phyloP scores from a whole-genome alignment of 2,797 vertebrate genomes.

The Myripristis murdjan region DNA sequence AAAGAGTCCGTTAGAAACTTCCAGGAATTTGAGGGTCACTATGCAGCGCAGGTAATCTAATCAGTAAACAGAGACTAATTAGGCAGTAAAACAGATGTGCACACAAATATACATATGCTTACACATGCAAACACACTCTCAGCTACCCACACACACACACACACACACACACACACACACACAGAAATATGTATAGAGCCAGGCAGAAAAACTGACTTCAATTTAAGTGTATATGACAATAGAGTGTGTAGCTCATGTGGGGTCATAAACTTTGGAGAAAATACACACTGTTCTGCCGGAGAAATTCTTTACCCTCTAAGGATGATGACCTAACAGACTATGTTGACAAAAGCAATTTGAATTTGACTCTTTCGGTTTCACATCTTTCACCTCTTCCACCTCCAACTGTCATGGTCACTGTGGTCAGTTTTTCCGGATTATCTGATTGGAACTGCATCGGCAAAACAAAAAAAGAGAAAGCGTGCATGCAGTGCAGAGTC shows the following conservation, averaged over 20 bases:
- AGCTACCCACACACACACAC: constrained; percentile 1
- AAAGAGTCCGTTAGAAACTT: constrained; percentile 22
- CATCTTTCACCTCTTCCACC: neutral
- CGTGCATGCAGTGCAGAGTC: neutral
- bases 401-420: too few relatives aligned
- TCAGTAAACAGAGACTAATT: constrained; percentile 69
- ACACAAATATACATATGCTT: constrained; percentile 19
- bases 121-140: constrained; percentile 1
- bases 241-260: too few relatives aligned
- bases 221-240: neutral
- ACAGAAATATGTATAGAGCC: too few relatives aligned
- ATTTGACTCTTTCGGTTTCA: constrained; percentile 9
- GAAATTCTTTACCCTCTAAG: neutral
- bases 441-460: neutral
- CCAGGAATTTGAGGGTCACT: constrained; percentile 19
- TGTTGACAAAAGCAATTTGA: constrained; percentile 3
- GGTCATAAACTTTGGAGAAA: constrained; percentile 19
- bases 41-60: constrained; percentile 53
- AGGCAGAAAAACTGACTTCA: neutral
- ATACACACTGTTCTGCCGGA: constrained; percentile 19
- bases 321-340: neutral
- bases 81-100: constrained; percentile 63
- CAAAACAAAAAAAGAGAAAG: neutral
- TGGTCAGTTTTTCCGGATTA: too few relatives aligned
- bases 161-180: too few relatives aligned